Evolutionary conservation across 2,113 vertebrate species (phyloP), one percentile per base, ranked within the genome.

Genomic region (Lophura nycthemera): DNA sequence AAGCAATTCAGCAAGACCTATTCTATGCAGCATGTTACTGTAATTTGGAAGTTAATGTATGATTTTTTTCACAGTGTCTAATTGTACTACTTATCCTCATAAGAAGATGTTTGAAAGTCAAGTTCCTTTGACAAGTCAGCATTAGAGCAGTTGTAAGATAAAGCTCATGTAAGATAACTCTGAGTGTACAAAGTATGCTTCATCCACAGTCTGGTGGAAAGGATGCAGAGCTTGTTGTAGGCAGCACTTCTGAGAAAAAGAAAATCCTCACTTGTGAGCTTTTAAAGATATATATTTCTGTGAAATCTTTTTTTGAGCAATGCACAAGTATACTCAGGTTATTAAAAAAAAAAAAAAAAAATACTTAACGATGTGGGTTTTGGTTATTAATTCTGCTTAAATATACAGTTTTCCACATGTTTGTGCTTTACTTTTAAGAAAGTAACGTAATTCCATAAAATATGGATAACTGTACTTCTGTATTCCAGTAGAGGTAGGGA

Each of bases 141-240:
- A 77, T 40, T 69, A 59, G 69, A 92, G 45, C 36, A 77, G 84
- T 88, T 91, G 79, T 83, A 87, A 64, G 65, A 47, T 38, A 79
- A 83, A 92, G 77, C 70, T 91, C 87, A 21, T 91, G 50, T 6
- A 63, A 86, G 88, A 34, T 54, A 54, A 24, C 21, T 77, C 20
- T 79, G 42, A 1, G 3, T 60, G 59, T 72, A 72, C 5, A 1
- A 85, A 92, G n/a, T 88, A 34, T 66, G n/a, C 61, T 82, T 89
- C 72, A 50, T 93, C 92, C 50, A 83, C 60, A 70, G 79, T 86
- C 64, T 90, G 83, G 69, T 79, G 85, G 79, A 64, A 88, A 48
- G 50, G 76, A 59, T 73, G 61, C 10, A 83, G 88, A 86, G 63
- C 82, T 89, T 96, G 92, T 72, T 86, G 38, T 89, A 80, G 93